Base-by-base conservation (phyloP, 2,113 vertebrate species). In the Theristicus caerulescens region DNA sequence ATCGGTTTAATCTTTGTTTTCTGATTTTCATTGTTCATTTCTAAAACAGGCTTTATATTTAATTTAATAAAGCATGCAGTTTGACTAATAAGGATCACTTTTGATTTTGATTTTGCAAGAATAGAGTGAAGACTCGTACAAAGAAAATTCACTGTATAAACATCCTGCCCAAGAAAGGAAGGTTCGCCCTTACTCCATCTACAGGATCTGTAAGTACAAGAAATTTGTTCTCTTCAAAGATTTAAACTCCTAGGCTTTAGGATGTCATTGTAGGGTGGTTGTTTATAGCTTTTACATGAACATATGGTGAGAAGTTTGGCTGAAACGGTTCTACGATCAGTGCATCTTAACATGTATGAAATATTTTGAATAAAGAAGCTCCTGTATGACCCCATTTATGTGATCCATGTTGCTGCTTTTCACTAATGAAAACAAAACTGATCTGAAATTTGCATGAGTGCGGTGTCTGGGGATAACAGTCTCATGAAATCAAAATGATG, bases 41-140 rank as follows among this genome's bases (percentile, higher is more conserved):
- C 58, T 82, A 93, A 95, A 97, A 58, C 54, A 92, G 61, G 22
- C 34, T 40, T 86, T 92, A 81, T 67, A 58, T 81, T 85, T 82
- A 95, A 88, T 91, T 91, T 94, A 88, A 94, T 80, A 46, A 82
- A 92, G 16, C 36, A 59, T 92, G 95, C 34, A 15, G 67, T 92
- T 92, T 94, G 82, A 90, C 96, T 96, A 96, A 85, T 94, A 91
- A 97, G 72, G 90, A 96, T 91, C 80, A n/a, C 40, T 83, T 95
- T 86, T 89, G 36, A 57, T 96, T 96, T 88, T 92, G 80, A 85
- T 79, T 93, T 93, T 88, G 55, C 64, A 27, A 91, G 91, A 95
- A 78, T 7, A 83, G 90, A 90, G 67, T 54, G 93, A 96, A 96
- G 94, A 71, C 17, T 78, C 4, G 78, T 90, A 84, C 79, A 92